These are phyloP conservation scores for Podiceps cristatus DNA, from an alignment of 2,113 vertebrate genomes.

Conservation along the genomic window DNA sequence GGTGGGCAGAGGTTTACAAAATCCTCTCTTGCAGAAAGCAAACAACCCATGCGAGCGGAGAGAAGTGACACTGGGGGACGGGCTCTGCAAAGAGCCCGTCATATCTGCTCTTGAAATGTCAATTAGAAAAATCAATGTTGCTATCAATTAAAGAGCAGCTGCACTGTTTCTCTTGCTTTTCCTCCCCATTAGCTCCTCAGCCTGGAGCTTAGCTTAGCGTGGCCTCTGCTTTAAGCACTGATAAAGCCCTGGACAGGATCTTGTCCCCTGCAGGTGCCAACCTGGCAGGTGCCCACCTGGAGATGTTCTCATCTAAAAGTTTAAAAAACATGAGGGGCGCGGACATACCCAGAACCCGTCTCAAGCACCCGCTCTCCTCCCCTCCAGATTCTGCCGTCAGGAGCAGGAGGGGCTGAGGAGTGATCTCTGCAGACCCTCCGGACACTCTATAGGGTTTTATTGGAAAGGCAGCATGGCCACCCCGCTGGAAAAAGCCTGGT, in stretches of 20 bases:
- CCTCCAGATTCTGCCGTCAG: not conserved
- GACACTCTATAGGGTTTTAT: not conserved
- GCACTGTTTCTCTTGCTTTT: not conserved
- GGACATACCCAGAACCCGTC: not conserved
- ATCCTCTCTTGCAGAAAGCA: not conserved
- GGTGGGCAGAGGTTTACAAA: not conserved
- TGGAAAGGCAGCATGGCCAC: not conserved
- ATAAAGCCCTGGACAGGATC: not conserved
- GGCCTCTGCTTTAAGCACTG: not conserved
- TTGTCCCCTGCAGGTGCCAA: not conserved
- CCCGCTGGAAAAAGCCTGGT: not conserved
- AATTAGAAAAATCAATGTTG: not conserved
- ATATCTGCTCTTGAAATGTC: not conserved
- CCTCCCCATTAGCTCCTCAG: not conserved
- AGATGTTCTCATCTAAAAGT: not conserved
- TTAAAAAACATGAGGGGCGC: not conserved
- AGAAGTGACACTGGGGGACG: not conserved
- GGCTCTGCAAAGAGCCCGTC: not conserved
- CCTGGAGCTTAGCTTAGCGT: not conserved
- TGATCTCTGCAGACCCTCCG: not conserved
- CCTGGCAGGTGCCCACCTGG: not conserved
- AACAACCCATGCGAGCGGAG: not conserved
- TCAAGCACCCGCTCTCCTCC: not conserved
- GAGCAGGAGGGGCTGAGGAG: not conserved
- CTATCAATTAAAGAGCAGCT: not conserved